Evolutionary conservation across 1,140 invertebrate species (phyloP).

Genomic region (Bombus polaris): DNA sequence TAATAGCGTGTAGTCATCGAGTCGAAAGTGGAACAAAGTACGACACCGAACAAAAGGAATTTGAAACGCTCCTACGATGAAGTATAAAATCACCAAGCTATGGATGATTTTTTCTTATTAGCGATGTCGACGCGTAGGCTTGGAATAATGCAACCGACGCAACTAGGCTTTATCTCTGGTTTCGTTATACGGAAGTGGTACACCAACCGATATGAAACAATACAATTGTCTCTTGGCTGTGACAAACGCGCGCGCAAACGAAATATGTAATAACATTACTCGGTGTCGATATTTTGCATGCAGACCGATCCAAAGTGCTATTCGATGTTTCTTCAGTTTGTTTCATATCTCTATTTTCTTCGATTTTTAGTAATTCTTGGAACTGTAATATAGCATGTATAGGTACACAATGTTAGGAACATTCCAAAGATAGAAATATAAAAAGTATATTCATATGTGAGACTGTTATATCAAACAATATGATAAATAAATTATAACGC

Average conservation of each 20-base stretch:
- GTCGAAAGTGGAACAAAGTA: background rate
- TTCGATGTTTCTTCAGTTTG: background rate
- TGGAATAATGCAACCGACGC: slow-evolving; percentile 32
- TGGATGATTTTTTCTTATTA: slow-evolving; percentile 26
- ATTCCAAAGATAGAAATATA: too few species aligned
- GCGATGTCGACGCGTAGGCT: slow-evolving; percentile 1
- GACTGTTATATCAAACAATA: too few species aligned
- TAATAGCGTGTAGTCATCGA: background rate
- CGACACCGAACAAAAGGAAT: background rate
- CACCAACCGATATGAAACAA: slow-evolving; percentile 48
- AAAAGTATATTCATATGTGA: too few species aligned
- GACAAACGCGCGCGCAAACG: background rate
- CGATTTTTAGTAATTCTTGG: background rate
- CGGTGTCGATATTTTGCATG: background rate
- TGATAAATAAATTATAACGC: too few species aligned
- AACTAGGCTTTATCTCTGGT: slow-evolving; percentile 34
- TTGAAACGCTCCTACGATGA: background rate
- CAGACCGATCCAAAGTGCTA: background rate
- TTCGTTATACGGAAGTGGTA: slow-evolving; percentile 47
- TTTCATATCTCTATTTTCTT: too few species aligned
- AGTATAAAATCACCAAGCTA: slow-evolving; percentile 4
- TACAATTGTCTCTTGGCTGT: slow-evolving; percentile 26
- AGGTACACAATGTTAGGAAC: background rate
- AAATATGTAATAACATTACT: background rate
- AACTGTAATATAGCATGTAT: background rate